These are phyloP conservation scores for Labeo calbasu DNA, from an alignment of 2,797 vertebrate species.

Conservation along the genomic window DNA sequence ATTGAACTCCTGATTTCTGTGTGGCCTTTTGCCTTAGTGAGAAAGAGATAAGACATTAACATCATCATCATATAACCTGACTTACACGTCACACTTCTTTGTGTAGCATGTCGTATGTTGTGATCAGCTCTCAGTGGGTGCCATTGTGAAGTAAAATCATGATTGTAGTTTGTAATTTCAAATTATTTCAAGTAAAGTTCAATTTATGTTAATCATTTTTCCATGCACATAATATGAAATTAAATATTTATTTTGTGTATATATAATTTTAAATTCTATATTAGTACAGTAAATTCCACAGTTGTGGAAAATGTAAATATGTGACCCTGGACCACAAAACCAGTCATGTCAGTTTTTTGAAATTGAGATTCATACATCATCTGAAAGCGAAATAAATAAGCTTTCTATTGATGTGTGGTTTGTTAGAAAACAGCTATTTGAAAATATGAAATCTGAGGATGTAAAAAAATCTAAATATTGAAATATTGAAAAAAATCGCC, in stretches of 20 bases:
- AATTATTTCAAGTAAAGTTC: neutral
- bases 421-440: too few relatives aligned
- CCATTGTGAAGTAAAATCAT: neutral
- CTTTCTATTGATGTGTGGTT: too few relatives aligned
- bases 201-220: neutral
- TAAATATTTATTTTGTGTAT: too few relatives aligned
- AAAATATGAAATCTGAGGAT: too few relatives aligned
- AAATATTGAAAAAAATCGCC: too few relatives aligned
- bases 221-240: neutral
- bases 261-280: neutral
- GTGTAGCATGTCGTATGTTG: neutral
- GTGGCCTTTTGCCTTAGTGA: slow-evolving; percentile 31
- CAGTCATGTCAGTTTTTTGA: too few relatives aligned
- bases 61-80: slow-evolving; percentile 32
- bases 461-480: too few relatives aligned
- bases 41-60: slow-evolving; percentile 43
- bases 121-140: slow-evolving; percentile 12
- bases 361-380: too few relatives aligned
- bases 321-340: too few relatives aligned
- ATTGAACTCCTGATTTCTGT: slow-evolving; percentile 45
- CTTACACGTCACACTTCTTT: slow-evolving; percentile 6
- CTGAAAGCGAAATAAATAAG: too few relatives aligned
- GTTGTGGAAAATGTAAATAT: neutral
- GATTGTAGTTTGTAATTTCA: neutral
- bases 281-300: neutral